Conservation (phyloP, 2,113 vertebrate genomes). For the Mohoua ochrocephala region DNA sequence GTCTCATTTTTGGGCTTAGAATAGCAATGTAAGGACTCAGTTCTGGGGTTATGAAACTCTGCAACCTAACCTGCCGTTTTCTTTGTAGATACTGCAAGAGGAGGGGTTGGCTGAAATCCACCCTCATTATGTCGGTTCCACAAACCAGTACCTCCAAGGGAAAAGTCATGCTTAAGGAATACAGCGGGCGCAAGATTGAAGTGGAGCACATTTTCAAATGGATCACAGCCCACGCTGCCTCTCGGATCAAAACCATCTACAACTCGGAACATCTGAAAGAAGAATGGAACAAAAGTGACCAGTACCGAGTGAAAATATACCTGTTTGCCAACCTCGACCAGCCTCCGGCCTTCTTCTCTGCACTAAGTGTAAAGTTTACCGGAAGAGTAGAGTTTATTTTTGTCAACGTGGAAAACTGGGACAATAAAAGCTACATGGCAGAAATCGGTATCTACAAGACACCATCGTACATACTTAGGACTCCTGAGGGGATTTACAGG, state of each 20-base stretch:
- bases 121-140: conserved; percentile 95
- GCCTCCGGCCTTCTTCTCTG: conserved; percentile 93
- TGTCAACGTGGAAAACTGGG: conserved; percentile 89
- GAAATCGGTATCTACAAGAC: conserved; percentile 85
- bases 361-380: conserved; percentile 95
- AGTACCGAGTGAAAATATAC: conserved; percentile 89
- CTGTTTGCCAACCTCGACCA: conserved; percentile 89
- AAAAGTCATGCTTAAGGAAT: conserved; percentile 96
- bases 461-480: conserved; percentile 92
- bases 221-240: conserved; percentile 92
- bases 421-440: conserved; percentile 82
- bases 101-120: conserved; percentile 92
- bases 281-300: conserved; percentile 87
- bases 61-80: background rate
- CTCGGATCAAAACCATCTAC: conserved; percentile 90
- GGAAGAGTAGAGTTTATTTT: conserved; percentile 98
- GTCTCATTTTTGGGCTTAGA: background rate
- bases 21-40: background rate
- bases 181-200: conserved; percentile 81
- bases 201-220: conserved; percentile 94
- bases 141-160: conserved; percentile 96
- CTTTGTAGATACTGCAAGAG: conserved; percentile 86
- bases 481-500: conserved; percentile 92
- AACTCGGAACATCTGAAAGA: conserved; percentile 79
- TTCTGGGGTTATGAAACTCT: background rate